These are phyloP conservation scores for Andrena fulva DNA, from an alignment of 2,888 invertebrate genomes.

Conservation along the genomic window DNA sequence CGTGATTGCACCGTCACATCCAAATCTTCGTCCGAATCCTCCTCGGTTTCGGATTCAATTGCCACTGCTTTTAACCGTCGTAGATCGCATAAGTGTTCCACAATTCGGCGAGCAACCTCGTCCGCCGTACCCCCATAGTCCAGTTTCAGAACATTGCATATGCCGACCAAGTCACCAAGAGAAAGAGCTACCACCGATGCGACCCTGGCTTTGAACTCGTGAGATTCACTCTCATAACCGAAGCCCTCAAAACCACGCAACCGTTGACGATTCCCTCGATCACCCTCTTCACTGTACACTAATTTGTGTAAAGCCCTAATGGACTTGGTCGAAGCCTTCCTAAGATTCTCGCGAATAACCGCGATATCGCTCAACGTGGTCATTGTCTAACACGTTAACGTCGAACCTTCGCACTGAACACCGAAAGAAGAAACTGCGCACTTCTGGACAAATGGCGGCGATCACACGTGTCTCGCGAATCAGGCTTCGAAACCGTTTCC, in stretches of 20 bases:
- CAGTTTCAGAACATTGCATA: constrained; percentile 2
- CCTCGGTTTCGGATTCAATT: not conserved
- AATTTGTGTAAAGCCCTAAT: not conserved
- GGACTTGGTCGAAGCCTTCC: too few species aligned
- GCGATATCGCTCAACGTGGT: too few species aligned
- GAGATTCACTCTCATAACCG: not conserved
- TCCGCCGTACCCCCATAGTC: not conserved
- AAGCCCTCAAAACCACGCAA: constrained; percentile 12
- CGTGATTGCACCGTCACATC: too few species aligned
- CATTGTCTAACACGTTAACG: too few species aligned
- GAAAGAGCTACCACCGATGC: not conserved
- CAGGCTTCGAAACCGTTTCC: too few species aligned
- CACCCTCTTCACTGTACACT: constrained; percentile 2
- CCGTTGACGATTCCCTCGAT: not conserved
- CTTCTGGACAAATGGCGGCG: too few species aligned
- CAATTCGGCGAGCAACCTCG: not conserved
- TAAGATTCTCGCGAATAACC: too few species aligned
- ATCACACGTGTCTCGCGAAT: too few species aligned
- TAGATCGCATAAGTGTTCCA: not conserved
- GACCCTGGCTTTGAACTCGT: not conserved
- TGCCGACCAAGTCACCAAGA: not conserved
- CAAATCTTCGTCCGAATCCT: not conserved
- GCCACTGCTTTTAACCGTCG: not conserved
- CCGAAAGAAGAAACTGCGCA: too few species aligned
- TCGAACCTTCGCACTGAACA: too few species aligned